These are phyloP conservation scores for Simalia tracyae DNA, from an alignment of 2,797 vertebrate genomes.

Conservation along the genomic window DNA sequence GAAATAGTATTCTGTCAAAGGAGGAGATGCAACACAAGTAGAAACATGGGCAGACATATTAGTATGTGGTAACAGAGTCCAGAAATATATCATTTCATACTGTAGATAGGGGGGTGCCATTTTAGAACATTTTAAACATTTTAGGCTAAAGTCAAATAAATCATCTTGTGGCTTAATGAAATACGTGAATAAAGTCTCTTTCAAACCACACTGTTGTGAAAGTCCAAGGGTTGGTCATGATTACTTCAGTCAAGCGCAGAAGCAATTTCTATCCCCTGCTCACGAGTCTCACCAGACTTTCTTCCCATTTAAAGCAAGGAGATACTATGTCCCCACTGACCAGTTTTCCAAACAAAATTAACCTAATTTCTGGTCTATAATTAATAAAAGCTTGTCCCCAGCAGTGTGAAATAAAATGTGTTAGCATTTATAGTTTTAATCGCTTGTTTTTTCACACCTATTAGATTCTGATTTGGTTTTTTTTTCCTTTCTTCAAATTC, in stretches of 20 bases:
- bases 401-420: slow-evolving; percentile 27
- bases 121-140: not conserved
- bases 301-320: not conserved
- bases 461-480: not conserved
- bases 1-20: not conserved
- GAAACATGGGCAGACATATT: not conserved
- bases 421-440: slow-evolving; percentile 30
- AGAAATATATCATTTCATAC: not conserved
- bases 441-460: slow-evolving; percentile 24
- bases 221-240: not conserved
- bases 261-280: not conserved
- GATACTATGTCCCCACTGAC: not conserved
- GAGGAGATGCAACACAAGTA: not conserved
- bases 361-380: slow-evolving; percentile 2
- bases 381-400: slow-evolving; percentile 28
- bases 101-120: not conserved
- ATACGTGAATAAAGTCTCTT: not conserved
- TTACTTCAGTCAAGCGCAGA: not conserved
- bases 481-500: not conserved
- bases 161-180: not conserved
- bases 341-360: not conserved
- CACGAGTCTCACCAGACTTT: not conserved
- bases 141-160: not conserved
- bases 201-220: not conserved
- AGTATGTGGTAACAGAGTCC: not conserved